Evolutionary conservation across 2,888 invertebrate genomes (phyloP), one percentile per base, ranked within the genome.

Genomic region (Emmelina monodactyla): DNA sequence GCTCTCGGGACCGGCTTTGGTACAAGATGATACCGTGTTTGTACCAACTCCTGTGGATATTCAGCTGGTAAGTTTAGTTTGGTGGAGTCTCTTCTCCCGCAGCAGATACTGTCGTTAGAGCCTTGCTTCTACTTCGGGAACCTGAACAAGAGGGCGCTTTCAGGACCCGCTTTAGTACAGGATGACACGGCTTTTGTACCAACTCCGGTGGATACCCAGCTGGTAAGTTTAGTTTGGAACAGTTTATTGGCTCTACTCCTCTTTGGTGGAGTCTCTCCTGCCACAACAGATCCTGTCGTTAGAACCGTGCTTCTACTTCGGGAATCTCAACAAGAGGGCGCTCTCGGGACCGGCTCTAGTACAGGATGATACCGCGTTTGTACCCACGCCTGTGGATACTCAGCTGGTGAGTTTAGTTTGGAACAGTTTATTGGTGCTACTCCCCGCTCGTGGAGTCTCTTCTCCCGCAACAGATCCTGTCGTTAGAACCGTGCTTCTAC

Each of bases 81-180:
- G 1, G 94, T 96, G 1, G 99, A 99, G 68, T 94, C 94, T 32
- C 83, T 98, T 0, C 83, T 94, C 41, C 97, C 98, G 0, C 94
- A 94, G 56, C 96, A 97, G 70, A 87, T 92, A 16, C 78, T 98
- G 13, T 88, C 88, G 34, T 82, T 99, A 39, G 97, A 97, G 66
- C 97, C 98, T 0, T 98, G 98, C 65, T 97, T 97, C 70, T 94
- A 95, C 67, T 98, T 98, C 65, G 99, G 99, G 0, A 97, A 98
- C 62, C 82, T 97, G 49, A 83, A 87, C 51, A 98, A 98, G 69
- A 88, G 91, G 16, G 88, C 96, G 0, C 71, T 97, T 28, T 89
- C 92, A n/a, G 98, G 98, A 0, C 97, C 98, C 0, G 88, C 94
- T 58, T 82, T 89, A 1, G 88, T 94, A 2, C 91, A 94, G 55